These are phyloP conservation scores for Matsumurasca onukii DNA, from an alignment of 1,140 invertebrate species.

Conservation along the genomic window DNA sequence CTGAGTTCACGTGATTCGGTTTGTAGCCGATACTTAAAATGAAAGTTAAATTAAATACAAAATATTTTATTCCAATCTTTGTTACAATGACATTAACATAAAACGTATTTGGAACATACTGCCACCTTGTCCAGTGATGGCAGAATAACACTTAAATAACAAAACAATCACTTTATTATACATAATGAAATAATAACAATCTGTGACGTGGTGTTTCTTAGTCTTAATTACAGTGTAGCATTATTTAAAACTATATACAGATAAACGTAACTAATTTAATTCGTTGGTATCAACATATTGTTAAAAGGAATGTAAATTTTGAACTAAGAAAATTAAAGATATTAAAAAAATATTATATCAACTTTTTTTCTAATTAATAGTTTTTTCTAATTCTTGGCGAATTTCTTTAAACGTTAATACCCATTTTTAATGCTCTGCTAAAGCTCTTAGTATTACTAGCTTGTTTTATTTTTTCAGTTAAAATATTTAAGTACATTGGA, in stretches of 20 bases:
- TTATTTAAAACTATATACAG: not conserved
- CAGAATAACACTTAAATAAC: not conserved
- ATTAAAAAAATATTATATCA: not conserved
- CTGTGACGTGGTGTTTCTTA: no score
- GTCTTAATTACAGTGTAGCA: no score
- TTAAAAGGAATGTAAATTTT: not conserved
- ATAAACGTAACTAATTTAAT: not conserved
- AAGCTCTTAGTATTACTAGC: no score
- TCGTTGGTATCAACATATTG: not conserved
- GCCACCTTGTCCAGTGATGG: not conserved
- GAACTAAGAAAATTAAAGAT: not conserved
- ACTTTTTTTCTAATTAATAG: not conserved
- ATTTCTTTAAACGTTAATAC: no score
- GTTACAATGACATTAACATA: no score
- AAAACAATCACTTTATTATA: not conserved
- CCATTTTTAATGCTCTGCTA: not conserved
- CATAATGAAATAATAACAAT: no score
- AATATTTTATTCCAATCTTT: no score
- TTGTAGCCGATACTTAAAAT: no score
- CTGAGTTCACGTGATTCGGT: no score
- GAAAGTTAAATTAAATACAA: no score
- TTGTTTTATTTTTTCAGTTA: not conserved
- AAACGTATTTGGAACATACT: no score
- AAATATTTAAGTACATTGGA: not conserved
- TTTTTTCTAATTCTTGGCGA: no score